These are phyloP conservation scores for Pyrrhosoma nymphula DNA, from an alignment of 2,888 invertebrate species.

Conservation along the genomic window DNA sequence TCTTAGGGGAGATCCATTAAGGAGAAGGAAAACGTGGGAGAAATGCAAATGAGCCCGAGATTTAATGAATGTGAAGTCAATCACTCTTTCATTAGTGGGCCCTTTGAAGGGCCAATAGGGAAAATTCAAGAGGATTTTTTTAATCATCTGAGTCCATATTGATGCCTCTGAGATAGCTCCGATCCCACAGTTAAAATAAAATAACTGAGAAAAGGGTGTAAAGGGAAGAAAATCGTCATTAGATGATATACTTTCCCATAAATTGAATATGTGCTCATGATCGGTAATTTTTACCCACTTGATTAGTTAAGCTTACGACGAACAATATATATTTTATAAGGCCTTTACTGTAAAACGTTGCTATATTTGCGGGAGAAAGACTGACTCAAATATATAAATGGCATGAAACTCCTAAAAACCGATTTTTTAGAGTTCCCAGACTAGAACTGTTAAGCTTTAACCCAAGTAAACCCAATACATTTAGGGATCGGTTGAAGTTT, in stretches of 20 bases:
- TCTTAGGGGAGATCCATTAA: slow-evolving; percentile 31
- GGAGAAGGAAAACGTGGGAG: slow-evolving; percentile 24
- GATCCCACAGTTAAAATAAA: not conserved
- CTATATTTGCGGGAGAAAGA: no score
- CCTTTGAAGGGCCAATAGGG: not conserved
- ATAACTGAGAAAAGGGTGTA: not conserved
- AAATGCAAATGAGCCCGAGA: slow-evolving; percentile 49
- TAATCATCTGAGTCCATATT: not conserved
- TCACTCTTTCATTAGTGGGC: slow-evolving; percentile 28
- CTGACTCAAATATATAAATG: no score
- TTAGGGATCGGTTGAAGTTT: no score
- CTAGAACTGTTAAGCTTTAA: no score
- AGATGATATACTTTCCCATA: not conserved
- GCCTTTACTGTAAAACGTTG: no score
- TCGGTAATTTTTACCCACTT: no score
- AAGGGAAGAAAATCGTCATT: not conserved
- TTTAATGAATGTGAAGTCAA: slow-evolving; percentile 57
- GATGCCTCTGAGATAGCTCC: not conserved
- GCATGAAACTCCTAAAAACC: no score
- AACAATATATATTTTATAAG: no score
- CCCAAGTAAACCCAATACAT: no score
- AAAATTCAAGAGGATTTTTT: not conserved
- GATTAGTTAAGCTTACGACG: no score
- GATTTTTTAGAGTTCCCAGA: no score
- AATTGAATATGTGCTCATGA: no score